phyloP scores from a whole-genome alignment of 2,888 invertebrate species.

The Machimus rusticus region DNA sequence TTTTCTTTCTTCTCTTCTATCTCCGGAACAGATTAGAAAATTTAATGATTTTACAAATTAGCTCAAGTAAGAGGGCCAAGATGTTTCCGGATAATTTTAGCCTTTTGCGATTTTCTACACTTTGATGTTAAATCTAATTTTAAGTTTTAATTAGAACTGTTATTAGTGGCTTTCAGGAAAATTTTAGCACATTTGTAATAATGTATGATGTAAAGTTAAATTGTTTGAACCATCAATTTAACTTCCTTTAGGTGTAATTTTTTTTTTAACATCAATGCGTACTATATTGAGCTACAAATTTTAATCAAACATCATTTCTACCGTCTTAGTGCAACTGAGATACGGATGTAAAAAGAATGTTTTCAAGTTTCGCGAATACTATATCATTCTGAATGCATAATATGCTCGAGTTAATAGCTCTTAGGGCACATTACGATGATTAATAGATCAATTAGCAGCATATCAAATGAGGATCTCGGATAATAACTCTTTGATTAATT shows the following conservation, averaged over 20 bases:
- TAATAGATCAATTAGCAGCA: not conserved
- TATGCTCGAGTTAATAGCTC: not conserved
- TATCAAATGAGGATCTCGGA: not conserved
- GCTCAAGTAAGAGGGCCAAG: not conserved
- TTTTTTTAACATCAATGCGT: no score
- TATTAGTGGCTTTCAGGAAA: not conserved
- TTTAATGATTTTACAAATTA: not conserved
- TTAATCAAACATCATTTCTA: not conserved
- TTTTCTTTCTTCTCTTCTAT: not conserved
- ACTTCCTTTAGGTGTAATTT: not conserved
- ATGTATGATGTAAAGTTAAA: not conserved
- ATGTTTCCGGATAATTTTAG: not conserved
- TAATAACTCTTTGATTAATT: not conserved
- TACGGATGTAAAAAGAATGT: not conserved
- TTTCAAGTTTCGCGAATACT: not conserved
- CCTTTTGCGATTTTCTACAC: not conserved
- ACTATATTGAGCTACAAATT: not conserved
- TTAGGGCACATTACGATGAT: not conserved
- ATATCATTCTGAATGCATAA: not conserved
- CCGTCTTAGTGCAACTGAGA: not conserved
- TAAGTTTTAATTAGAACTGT: not conserved
- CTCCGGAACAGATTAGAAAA: not conserved
- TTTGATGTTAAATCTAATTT: not conserved
- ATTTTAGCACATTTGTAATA: not conserved
- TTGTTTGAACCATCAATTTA: not conserved